Percentiles rank a stretch among this genome's conserved stretches.
These are phyloP conservation scores for Probaryconus sp. DNA, from an alignment of 1,140 invertebrate genomes.

Conservation along the genomic window DNA sequence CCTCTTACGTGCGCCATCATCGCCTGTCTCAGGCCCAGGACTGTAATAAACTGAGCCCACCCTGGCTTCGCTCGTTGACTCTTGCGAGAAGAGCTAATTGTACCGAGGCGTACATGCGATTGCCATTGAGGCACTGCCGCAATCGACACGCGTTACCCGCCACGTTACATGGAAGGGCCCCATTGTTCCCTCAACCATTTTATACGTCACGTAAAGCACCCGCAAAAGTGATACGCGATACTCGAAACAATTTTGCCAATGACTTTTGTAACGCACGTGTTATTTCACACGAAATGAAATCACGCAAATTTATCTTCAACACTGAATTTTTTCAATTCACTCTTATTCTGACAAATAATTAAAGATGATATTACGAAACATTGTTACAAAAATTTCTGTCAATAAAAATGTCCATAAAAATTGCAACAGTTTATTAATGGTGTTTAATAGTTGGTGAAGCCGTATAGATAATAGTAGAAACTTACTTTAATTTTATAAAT, in stretches of 20 bases:
- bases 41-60: constrained; percentile 44
- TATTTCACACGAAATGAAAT: constrained; percentile 28
- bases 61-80: constrained; percentile 13
- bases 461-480: no score
- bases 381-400: no score
- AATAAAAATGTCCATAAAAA: no score
- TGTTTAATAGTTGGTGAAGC: no score
- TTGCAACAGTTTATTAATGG: no score
- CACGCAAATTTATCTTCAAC: constrained; percentile 16
- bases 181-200: constrained; percentile 20
- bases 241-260: constrained; percentile 30
- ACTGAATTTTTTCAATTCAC: no score
- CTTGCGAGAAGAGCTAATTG: constrained; percentile 35
- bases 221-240: constrained; percentile 29
- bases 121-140: constrained; percentile 28
- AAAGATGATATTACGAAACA: no score
- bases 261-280: constrained; percentile 18
- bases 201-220: constrained; percentile 22
- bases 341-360: no score
- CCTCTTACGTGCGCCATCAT: constrained; percentile 14
- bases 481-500: no score
- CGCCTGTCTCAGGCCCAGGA: constrained; percentile 18
- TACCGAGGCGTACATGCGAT: constrained; percentile 27
- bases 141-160: constrained; percentile 36
- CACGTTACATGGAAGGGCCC: constrained; percentile 8